Base-by-base conservation (phyloP, 2,797 vertebrate genomes). In the Sebastes nivosus region DNA sequence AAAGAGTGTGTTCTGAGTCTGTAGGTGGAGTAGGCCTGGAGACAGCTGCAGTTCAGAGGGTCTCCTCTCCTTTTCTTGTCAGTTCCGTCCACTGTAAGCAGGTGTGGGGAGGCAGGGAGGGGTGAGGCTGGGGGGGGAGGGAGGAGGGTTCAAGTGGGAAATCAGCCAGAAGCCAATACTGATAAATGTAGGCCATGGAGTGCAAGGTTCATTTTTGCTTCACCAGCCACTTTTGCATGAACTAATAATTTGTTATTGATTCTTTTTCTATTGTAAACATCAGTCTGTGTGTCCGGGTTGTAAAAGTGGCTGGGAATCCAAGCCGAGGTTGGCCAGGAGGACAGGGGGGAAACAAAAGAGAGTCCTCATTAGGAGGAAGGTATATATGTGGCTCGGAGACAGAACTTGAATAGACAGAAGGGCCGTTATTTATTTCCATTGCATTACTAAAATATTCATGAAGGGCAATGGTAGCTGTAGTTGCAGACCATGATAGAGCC, bases 351-450 rank as follows among this genome's bases (percentile, higher is more conserved):
- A 29, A 67, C n/a, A 57, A 50, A 77, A 73, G 8, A 58, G 25
- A 72, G 55, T 74, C 67, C 65, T 83, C 46, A 20, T 50, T 69
- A 64, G 59, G 36, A 59, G 25, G 59, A 66, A 57, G 64, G 71
- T 80, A 60, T 55, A 38, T n/a, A 77, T 75, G 46, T 65, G 71
- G 83, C 61, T 65, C 14, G 13, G 63, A 82, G 66, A 85, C 88
- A 91, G 90, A 90, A 87, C 77, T 86, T 89, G 88, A 94, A 91
- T 29, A 70, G 82, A 91, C 81, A 86, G 54, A 87, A 54, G 20
- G 60, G 87, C 81, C 71, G 10, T 72, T 83, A 14, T 82, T 70
- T 67, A 16, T 59, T 75, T 57, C 46, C 20, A 24, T 29, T 38
- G 13, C 22, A 38, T 73, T 75, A 61, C 60, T 71, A 54, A 79